Base-by-base conservation (phyloP, 2,797 vertebrate species). In the Pterois miles region DNA sequence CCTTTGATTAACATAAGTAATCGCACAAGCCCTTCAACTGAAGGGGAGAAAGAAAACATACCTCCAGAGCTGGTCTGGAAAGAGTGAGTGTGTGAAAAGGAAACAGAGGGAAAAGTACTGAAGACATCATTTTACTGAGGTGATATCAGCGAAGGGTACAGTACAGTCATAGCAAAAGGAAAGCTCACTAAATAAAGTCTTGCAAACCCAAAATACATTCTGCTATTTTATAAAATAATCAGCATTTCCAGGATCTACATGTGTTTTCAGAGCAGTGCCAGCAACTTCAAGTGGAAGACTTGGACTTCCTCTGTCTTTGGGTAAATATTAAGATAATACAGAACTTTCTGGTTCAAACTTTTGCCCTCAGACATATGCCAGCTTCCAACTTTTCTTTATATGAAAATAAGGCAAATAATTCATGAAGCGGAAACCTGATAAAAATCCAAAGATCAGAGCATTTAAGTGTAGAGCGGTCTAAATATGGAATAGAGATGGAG, bases 361-460 rank as follows among this genome's bases (percentile, higher is more conserved):
- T 86, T 67, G 22, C 67, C 58, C 52, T 31, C 38, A 65, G 60
- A 80, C 59, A 56, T 57, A 67, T 56, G 66, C 74, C 56, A 53
- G 62, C 72, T 78, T 79, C 74, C 78, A 87, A 93, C 91, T 90
- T 94, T 93, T 91, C 93, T 92, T 93, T 86, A 94, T 94, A 95
- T 94, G 94, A 95, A 95, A 95, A 95, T 92, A 88, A 91, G 86
- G 86, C 74, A 92, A 91, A 93, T 93, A 93, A 91, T 91, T 93
- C 92, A 93, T 93, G 92, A 94, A 95, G 93, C 93, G 83, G 93
- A 94, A 95, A 92, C 90, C 62, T 88, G 91, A 92, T 92, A 85
- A 94, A 95, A 95, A 94, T 93, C 94, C 92, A 87, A 89, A 95
- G 92, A 94, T 95, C 89, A 94, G 92, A 83, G 93, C 92, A 90